Base-by-base conservation (phyloP, 2,113 vertebrate genomes). In the Isurus oxyrinchus region DNA sequence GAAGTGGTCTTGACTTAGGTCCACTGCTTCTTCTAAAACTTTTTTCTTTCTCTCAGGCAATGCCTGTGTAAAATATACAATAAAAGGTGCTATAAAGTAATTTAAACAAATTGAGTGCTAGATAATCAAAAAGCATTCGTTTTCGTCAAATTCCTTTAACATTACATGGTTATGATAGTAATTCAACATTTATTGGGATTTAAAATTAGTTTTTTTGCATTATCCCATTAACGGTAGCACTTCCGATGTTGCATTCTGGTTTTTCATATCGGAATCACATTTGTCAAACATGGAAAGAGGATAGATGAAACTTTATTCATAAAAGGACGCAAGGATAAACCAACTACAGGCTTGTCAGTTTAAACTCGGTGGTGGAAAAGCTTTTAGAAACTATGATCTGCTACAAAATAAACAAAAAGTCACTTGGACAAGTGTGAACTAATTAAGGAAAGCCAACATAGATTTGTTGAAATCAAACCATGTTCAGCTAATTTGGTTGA, bases 1-100 rank as follows among this genome's bases (percentile, higher is more conserved):
- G 97, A 99, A 99, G 97, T 99, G 99, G 98, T 99, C 99, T 97
- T 99, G 98, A 97, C 99, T 99, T 97, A 99, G 98, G 96, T 99
- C 99, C 97, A 99, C 98, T 1, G 99, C 99, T 96, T 99, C 99
- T 97, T 99, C 99, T 97, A 99, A 97, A 97, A 99, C 98, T 97
- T 96, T 99, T 97, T 97, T 98, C 96, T 99, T 99, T 96, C 99
- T 98, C 97, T 99, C 99, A 59, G 99, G 99, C 31, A 99, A 98
- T n/a, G 98, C 98, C 99, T 99, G 97, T 61, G 61, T 53, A 95
- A 95, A 67, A 95, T 49, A 67, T 49, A 67, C 10, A 94, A 95
- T 67, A 94, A 94, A 95, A 94, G 21, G 21, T 49, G 49, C 55
- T 95, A n/a, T 72, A 76, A 76, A 31, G 11, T 27, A 95, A 27